Conservation (phyloP, 1,140 invertebrate genomes). For the Bactericera cockerelli region DNA sequence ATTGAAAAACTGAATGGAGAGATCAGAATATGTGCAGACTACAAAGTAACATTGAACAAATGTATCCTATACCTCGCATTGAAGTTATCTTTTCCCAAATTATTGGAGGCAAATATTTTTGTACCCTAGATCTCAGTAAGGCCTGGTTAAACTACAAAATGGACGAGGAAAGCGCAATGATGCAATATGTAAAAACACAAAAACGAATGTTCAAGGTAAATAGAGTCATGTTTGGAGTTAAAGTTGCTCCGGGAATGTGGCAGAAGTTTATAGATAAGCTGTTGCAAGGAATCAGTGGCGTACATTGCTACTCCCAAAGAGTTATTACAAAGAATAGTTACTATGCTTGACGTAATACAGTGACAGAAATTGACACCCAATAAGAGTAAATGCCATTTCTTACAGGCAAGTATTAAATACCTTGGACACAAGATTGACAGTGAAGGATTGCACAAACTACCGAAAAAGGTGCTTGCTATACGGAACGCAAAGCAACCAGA, state of each 20-base stretch:
- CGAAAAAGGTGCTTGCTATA: conserved; percentile 4
- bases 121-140: conserved; percentile 27
- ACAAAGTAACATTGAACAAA: conserved; percentile 16
- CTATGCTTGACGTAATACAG: not conserved
- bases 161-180: conserved; percentile 14
- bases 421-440: conserved; percentile 6
- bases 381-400: not conserved
- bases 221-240: conserved; percentile 26
- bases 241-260: conserved; percentile 23
- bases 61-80: conserved; percentile 16
- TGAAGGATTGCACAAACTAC: conserved; percentile 6
- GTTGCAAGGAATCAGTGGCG: conserved; percentile 18
- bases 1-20: conserved; percentile 26
- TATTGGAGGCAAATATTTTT: conserved; percentile 19
- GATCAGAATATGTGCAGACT: conserved; percentile 27
- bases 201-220: conserved; percentile 29
- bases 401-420: too few relatives aligned
- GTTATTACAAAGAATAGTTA: not conserved
- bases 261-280: too few relatives aligned
- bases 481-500: too few relatives aligned
- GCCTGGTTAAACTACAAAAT: conserved; percentile 28
- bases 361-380: not conserved
- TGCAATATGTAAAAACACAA: conserved; percentile 26
- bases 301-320: not conserved
- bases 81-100: conserved; percentile 13